Percentiles rank a stretch among this genome's conserved stretches.
Conservation (phyloP, 1,140 invertebrate species). For the Zaprionus gabonicus region DNA sequence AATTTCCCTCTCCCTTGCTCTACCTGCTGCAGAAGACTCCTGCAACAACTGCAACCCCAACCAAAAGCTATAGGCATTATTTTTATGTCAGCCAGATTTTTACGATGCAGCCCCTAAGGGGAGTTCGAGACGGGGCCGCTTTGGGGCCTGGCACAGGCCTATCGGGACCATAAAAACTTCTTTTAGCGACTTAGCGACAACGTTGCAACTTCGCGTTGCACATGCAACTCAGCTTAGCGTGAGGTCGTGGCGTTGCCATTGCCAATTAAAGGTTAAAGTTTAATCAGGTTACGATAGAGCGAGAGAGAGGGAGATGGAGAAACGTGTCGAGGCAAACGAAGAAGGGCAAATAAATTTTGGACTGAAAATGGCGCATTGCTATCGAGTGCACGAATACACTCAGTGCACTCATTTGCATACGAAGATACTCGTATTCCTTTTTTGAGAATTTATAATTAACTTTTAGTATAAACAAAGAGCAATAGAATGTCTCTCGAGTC, state of each 20-base stretch:
- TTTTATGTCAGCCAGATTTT: slow-evolving; percentile 66
- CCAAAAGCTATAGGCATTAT: slow-evolving; percentile 67
- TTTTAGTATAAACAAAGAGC: slow-evolving; percentile 51
- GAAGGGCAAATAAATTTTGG: slow-evolving; percentile 7
- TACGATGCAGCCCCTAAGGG: slow-evolving; percentile 50
- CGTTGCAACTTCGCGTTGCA: slow-evolving; percentile 43
- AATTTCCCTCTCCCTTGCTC: background rate
- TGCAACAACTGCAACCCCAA: background rate
- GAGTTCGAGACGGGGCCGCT: slow-evolving; percentile 8
- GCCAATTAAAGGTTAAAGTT: slow-evolving; percentile 69
- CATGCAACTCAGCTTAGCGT: slow-evolving; percentile 49
- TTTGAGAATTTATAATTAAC: slow-evolving; percentile 62
- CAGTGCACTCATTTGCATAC: background rate
- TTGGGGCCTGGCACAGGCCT: slow-evolving; percentile 36
- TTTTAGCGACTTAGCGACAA: slow-evolving; percentile 18
- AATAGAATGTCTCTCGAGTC: too few relatives aligned
- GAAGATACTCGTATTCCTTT: background rate
- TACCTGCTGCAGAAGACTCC: slow-evolving; percentile 10
- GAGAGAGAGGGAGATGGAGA: background rate
- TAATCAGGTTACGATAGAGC: background rate
- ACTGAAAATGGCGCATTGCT: slow-evolving; percentile 48
- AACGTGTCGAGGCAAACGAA: slow-evolving; percentile 49
- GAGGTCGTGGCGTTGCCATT: slow-evolving; percentile 13
- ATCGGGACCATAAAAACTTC: slow-evolving; percentile 63
- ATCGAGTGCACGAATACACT: slow-evolving; percentile 39